Conservation (phyloP, 2,888 invertebrate species). For the Tetramorium bicarinatum region DNA sequence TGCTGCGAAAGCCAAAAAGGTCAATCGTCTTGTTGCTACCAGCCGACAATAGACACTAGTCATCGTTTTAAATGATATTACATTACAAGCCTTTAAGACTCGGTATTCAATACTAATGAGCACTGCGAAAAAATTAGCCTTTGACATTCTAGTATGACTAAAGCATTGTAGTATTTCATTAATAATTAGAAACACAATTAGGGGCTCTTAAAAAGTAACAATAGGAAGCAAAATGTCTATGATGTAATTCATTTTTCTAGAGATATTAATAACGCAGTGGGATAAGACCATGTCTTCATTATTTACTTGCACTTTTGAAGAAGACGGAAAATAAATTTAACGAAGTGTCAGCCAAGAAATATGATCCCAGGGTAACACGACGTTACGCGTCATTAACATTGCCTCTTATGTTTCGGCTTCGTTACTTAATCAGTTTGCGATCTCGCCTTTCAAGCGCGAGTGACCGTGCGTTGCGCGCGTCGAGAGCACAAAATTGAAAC, state of each 20-base stretch:
- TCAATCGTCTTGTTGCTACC: constrained; percentile 70
- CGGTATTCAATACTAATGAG: constrained; percentile 43
- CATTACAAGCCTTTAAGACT: constrained; percentile 65
- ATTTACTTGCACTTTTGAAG: constrained; percentile 2
- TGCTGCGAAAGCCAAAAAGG: constrained; percentile 70
- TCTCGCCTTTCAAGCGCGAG: constrained; percentile 22
- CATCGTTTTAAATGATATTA: constrained; percentile 62
- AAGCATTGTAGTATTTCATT: constrained; percentile 14
- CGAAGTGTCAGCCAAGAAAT: background rate
- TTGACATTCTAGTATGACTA: constrained; percentile 13
- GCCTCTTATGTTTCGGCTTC: constrained; percentile 13
- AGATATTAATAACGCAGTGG: constrained; percentile 6
- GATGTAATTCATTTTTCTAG: background rate
- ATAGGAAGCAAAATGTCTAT: constrained; percentile 3
- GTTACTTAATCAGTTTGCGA: constrained; percentile 37
- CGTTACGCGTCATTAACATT: constrained; percentile 21
- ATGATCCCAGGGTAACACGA: constrained; percentile 10
- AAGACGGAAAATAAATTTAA: constrained; percentile 10
- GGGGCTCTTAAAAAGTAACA: background rate
- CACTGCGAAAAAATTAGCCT: constrained; percentile 27
- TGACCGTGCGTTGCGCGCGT: constrained; percentile 26
- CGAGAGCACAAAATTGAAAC: constrained; percentile 73
- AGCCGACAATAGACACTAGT: constrained; percentile 68
- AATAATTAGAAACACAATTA: constrained; percentile 26
- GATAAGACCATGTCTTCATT: background rate